A percentile compares a stretch with the other conserved stretches of the same genome.
Evolutionary conservation across 2,113 vertebrate species (phyloP).

Genomic region (Dendrocopos noguchii): DNA sequence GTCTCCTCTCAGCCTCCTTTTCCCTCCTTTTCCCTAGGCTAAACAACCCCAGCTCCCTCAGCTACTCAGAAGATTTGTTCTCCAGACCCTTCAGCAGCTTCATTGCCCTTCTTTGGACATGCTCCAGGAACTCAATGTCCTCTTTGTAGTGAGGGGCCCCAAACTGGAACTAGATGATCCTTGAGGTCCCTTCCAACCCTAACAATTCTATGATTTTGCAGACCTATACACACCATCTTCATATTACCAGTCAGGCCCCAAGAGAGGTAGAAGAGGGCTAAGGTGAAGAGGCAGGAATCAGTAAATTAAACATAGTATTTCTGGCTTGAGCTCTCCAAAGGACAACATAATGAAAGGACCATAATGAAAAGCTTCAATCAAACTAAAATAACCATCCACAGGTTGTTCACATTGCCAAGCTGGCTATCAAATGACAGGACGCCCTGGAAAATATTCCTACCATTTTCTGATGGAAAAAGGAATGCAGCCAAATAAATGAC

Average conservation of each 20-base stretch:
- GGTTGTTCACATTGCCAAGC: not conserved
- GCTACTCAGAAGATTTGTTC: too few species aligned
- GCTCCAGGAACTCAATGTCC: too few species aligned
- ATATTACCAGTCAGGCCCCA: not conserved
- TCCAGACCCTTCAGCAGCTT: too few species aligned
- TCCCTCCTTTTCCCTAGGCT: too few species aligned
- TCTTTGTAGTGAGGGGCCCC: too few species aligned
- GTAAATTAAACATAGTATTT: not conserved
- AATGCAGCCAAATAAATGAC: not conserved
- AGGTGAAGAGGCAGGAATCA: not conserved
- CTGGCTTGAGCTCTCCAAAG: not conserved
- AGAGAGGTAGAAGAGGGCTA: not conserved
- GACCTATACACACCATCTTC: not conserved
- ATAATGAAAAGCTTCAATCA: not conserved
- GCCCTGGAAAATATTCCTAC: not conserved
- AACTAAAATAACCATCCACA: not conserved
- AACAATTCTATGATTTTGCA: not conserved
- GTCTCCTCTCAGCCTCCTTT: too few species aligned
- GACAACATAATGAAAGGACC: not conserved
- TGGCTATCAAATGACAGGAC: not conserved
- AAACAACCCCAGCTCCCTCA: too few species aligned
- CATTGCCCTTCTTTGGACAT: too few species aligned
- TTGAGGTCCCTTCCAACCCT: too few species aligned
- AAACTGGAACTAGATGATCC: too few species aligned
- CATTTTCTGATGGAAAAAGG: not conserved